These are phyloP conservation scores for Anguilla rostrata DNA, from an alignment of 2,113 vertebrate genomes.

Conservation along the genomic window DNA sequence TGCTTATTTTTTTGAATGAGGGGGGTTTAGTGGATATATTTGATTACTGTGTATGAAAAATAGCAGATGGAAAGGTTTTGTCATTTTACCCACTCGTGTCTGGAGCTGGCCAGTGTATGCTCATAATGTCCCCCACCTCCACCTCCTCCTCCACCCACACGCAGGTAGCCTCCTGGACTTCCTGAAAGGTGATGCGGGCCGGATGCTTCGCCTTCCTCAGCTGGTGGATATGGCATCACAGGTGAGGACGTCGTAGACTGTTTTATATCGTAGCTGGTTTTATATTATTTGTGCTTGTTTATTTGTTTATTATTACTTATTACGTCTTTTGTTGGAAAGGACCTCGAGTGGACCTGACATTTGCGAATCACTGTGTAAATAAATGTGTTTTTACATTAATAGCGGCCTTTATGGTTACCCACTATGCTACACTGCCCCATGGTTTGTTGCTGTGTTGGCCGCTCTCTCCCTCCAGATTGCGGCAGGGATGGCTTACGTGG, in stretches of 20 bases:
- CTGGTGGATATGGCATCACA: constrained; percentile 96
- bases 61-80: background rate
- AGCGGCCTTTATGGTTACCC: background rate
- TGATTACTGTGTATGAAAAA: background rate
- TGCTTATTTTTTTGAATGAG: too few relatives aligned
- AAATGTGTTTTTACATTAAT: background rate
- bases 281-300: background rate
- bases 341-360: background rate
- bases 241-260: constrained; percentile 65
- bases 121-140: too few relatives aligned
- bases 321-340: background rate
- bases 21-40: too few relatives aligned
- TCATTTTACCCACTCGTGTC: background rate
- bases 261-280: background rate
- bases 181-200: constrained; percentile 92
- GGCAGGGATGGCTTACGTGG: constrained; percentile 95
- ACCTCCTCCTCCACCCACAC: background rate
- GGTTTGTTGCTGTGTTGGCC: background rate
- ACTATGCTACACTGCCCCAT: background rate
- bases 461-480: constrained; percentile 75
- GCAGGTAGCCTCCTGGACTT: constrained; percentile 93
- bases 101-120: too few relatives aligned
- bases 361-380: background rate
- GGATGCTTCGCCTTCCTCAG: constrained; percentile 90
- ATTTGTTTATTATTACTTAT: too few relatives aligned